Evolutionary conservation across 2,797 vertebrate species (phyloP).

Genomic region (Lophius americanus): DNA sequence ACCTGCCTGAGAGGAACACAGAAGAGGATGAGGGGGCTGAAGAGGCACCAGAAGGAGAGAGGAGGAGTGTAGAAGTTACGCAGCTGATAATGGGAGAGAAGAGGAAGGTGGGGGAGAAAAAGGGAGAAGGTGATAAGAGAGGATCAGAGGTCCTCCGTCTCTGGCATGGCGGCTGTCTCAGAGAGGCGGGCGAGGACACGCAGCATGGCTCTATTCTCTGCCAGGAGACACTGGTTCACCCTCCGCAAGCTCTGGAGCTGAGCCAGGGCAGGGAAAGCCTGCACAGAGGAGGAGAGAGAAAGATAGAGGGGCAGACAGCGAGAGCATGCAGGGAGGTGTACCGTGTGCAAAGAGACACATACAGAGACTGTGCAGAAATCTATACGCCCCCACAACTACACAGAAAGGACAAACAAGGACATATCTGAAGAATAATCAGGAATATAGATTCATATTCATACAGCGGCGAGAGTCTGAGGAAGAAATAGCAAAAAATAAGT

Average conservation of each 20-base stretch:
- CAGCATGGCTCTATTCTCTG: slow-evolving; percentile 94
- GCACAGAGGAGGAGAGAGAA: slow-evolving; percentile 80
- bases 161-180: slow-evolving; percentile 86
- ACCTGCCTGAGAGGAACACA: slow-evolving; percentile 90
- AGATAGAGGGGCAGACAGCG: slow-evolving; percentile 55
- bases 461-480: too few species aligned
- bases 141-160: slow-evolving; percentile 92
- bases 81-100: slow-evolving; percentile 32
- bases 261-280: slow-evolving; percentile 92
- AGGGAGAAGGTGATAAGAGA: slow-evolving; percentile 57
- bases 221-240: slow-evolving; percentile 90
- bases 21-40: slow-evolving; percentile 74
- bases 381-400: slow-evolving; percentile 28
- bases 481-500: slow-evolving; percentile 14
- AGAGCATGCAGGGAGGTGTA: slow-evolving; percentile 53
- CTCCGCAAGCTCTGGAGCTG: slow-evolving; percentile 90
- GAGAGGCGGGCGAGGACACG: slow-evolving; percentile 90
- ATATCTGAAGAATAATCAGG: background rate
- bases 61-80: slow-evolving; percentile 63
- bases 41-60: slow-evolving; percentile 74
- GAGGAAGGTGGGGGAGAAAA: slow-evolving; percentile 48
- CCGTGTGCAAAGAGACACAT: slow-evolving; percentile 40
- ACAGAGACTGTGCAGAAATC: slow-evolving; percentile 18
- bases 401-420: slow-evolving; percentile 1
- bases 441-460: too few species aligned